Conservation (phyloP, 2,888 invertebrate species). For the Sepioteuthis lessoniana region DNA sequence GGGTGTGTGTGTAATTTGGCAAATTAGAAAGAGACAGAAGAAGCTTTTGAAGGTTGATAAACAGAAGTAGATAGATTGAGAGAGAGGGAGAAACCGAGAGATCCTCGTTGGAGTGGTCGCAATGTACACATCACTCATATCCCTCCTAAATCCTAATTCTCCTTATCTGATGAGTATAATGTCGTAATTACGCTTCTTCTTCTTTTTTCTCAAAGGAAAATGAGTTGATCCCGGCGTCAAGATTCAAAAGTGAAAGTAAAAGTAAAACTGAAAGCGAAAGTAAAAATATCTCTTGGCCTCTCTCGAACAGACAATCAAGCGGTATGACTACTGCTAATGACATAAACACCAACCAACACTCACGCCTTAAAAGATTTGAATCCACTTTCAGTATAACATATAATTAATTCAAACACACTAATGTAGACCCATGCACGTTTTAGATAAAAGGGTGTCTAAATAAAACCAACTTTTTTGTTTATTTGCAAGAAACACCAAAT, state of each 20-base stretch:
- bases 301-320: background rate
- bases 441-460: too few relatives aligned
- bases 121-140: constrained; percentile 33
- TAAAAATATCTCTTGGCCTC: background rate
- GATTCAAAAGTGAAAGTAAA: background rate
- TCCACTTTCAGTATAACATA: background rate
- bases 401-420: too few relatives aligned
- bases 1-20: background rate
- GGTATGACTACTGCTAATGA: background rate
- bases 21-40: background rate
- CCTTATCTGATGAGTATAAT: constrained; percentile 14
- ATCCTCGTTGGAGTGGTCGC: background rate
- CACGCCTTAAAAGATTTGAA: background rate
- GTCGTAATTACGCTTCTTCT: background rate
- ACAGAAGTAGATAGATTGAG: background rate
- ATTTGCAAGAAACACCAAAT: too few relatives aligned
- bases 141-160: constrained; percentile 33
- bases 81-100: background rate
- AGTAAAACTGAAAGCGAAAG: background rate
- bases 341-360: background rate
- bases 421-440: too few relatives aligned
- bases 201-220: background rate
- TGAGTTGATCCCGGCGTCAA: background rate
- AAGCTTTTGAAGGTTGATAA: background rate
- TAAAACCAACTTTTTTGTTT: too few relatives aligned